Evolutionary conservation across 2,797 vertebrate species (phyloP), one percentile per base, ranked within the genome.

Genomic region (Phylloscopus collybita): DNA sequence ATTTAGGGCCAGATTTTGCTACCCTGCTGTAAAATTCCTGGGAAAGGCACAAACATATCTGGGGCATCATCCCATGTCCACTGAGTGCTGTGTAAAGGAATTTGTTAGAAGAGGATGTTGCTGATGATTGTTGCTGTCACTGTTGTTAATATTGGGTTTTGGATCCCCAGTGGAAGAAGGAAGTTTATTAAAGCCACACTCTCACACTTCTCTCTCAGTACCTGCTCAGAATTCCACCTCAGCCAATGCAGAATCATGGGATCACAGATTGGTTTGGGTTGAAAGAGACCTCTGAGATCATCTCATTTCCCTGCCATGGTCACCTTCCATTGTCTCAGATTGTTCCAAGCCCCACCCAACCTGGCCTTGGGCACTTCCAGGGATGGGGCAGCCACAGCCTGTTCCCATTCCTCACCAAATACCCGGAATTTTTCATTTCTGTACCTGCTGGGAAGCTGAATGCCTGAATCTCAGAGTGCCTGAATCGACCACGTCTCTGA

Each of bases 291-390:
- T 60, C 32, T 8, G 6, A 15, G 40, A 9, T 9, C 11, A n/a
- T 23, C 29, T 40, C 16, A 30, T 9, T 47, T 15, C 17, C 17
- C 16, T 57, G 30, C 42, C 34, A 1, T 1, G 13, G 16, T 6
- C 30, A 21, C 3, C 20, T 84, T 10, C 34, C 53, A 6, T 18
- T 15, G 1, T 5, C 30, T 66, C 73, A 72, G 40, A 7, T 1
- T 34, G 5, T 6, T 34, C 29, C 51, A 44, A 59, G 17, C 5
- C 17, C 29, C 3, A 0, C n/a, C 65, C 38, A 40, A 0, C 23
- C 17, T 45, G 23, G 5, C 44, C n/a, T 10, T 40, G 80, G 30
- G 9, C 38, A 27, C 8, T 32, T 4, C 20, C 59, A 59, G 21
- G 38, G 16, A 18, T 34, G 6, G 40, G 40, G 14, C n/a, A 78